Conservation (phyloP, 2,888 invertebrate genomes). For the Caenorhabditis japonica region DNA sequence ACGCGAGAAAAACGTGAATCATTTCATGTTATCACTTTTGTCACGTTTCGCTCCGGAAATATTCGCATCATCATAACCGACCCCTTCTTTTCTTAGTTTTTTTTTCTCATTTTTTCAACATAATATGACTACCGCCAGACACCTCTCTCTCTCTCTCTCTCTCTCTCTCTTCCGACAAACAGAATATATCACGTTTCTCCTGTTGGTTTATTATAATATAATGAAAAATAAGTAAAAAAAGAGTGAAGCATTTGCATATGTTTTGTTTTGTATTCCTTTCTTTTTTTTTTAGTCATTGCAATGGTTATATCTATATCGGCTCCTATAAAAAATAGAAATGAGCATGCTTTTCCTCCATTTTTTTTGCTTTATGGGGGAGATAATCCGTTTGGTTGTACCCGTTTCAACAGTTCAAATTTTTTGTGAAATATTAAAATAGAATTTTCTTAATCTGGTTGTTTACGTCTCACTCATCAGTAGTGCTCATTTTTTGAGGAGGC, state of each 20-base stretch:
- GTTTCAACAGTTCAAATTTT: conserved; percentile 29
- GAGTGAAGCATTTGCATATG: too few relatives aligned
- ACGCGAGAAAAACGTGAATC: conserved; percentile 45
- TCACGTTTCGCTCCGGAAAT: conserved; percentile 26
- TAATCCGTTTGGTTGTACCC: conserved; percentile 28
- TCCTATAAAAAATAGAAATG: conserved; percentile 9
- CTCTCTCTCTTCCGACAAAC: too few relatives aligned
- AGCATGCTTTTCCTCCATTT: conserved; percentile 8
- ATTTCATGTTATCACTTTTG: conserved; percentile 12
- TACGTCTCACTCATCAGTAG: too few relatives aligned
- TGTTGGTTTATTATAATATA: too few relatives aligned
- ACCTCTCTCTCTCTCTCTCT: background rate
- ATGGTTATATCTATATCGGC: too few relatives aligned
- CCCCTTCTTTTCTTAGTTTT: background rate
- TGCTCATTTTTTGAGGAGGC: too few relatives aligned
- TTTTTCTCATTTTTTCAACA: conserved; percentile 24
- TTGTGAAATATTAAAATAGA: conserved; percentile 7
- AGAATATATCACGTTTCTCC: too few relatives aligned
- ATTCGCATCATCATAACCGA: conserved; percentile 14
- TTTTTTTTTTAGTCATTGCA: too few relatives aligned
- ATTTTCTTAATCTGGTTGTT: conserved; percentile 25
- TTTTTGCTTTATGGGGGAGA: conserved; percentile 27
- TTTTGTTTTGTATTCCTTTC: too few relatives aligned
- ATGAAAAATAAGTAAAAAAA: too few relatives aligned
- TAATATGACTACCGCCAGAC: too few relatives aligned